Conservation (phyloP, 1,140 invertebrate genomes). For the Rhynchophorus ferrugineus region DNA sequence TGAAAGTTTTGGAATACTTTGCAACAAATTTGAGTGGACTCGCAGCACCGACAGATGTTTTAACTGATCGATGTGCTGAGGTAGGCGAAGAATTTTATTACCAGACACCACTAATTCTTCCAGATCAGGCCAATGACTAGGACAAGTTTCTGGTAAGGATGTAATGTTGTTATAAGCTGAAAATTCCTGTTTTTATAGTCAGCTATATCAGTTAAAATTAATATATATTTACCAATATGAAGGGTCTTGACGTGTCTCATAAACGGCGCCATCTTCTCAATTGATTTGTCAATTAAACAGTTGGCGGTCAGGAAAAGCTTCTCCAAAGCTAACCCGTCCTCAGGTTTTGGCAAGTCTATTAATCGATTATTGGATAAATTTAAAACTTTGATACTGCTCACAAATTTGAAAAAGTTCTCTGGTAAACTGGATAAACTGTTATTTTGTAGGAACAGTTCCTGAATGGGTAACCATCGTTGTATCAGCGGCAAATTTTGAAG, state of each 20-base stretch:
- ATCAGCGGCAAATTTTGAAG: conserved; percentile 61
- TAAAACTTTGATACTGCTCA: conserved; percentile 60
- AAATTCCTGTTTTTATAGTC: not conserved
- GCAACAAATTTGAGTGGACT: conserved; percentile 73
- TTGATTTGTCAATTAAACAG: conserved; percentile 62
- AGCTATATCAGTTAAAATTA: not conserved
- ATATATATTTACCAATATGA: conserved; percentile 41
- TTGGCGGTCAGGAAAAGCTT: conserved; percentile 70
- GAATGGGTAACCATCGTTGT: conserved; percentile 58
- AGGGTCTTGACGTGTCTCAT: conserved; percentile 61
- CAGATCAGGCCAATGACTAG: conserved; percentile 65
- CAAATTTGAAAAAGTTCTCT: conserved; percentile 65
- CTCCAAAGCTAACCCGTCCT: conserved; percentile 53
- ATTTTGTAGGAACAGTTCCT: conserved; percentile 67
- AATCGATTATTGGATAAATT: conserved; percentile 74
- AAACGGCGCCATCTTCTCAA: conserved; percentile 46
- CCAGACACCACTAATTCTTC: conserved; percentile 77
- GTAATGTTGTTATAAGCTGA: conserved; percentile 71
- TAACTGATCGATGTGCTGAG: conserved; percentile 65
- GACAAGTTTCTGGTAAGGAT: conserved; percentile 64
- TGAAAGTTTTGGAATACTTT: conserved; percentile 65
- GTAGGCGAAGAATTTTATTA: conserved; percentile 68
- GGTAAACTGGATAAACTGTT: conserved; percentile 66
- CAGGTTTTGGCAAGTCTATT: conserved; percentile 55
- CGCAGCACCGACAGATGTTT: conserved; percentile 65